Percentiles rank a stretch among this genome's conserved stretches.
These are phyloP conservation scores for Lucilia sericata DNA, from an alignment of 1,140 invertebrate species.

Conservation along the genomic window DNA sequence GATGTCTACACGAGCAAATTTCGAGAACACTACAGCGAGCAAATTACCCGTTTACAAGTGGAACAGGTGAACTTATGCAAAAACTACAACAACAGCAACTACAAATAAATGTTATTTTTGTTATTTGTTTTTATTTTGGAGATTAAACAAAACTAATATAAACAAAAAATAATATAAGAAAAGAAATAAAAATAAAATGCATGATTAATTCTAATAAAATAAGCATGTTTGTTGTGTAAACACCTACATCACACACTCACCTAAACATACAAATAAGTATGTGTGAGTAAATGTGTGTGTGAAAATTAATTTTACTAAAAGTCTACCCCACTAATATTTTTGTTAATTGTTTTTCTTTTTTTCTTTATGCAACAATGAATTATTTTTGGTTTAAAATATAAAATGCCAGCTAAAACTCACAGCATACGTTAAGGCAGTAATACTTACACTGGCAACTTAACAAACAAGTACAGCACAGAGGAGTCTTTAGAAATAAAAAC, in stretches of 20 bases:
- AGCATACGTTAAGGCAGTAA: conserved; percentile 53
- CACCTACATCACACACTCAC: not conserved
- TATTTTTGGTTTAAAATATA: not conserved
- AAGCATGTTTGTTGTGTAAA: conserved; percentile 40
- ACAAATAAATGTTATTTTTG: not conserved
- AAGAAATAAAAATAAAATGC: not conserved
- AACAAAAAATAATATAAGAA: not conserved
- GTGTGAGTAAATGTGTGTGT: not conserved
- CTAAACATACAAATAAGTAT: not conserved
- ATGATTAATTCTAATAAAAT: conserved; percentile 5
- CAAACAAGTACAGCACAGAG: not conserved
- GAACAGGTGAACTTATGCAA: conserved; percentile 41
- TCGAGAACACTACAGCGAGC: not conserved
- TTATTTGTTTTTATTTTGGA: not conserved
- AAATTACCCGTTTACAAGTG: conserved; percentile 30
- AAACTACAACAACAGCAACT: not conserved
- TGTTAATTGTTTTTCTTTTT: too few relatives aligned
- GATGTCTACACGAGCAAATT: conserved; percentile 20
- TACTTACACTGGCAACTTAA: not conserved
- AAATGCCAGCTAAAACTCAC: conserved; percentile 30
- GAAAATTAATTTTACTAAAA: not conserved
- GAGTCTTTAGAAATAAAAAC: conserved; percentile 10
- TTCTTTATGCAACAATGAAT: too few relatives aligned
- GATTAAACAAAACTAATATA: not conserved
- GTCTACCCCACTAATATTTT: too few relatives aligned